These are phyloP conservation scores for Melipona beecheii DNA, from an alignment of 2,888 invertebrate species.

Conservation along the genomic window DNA sequence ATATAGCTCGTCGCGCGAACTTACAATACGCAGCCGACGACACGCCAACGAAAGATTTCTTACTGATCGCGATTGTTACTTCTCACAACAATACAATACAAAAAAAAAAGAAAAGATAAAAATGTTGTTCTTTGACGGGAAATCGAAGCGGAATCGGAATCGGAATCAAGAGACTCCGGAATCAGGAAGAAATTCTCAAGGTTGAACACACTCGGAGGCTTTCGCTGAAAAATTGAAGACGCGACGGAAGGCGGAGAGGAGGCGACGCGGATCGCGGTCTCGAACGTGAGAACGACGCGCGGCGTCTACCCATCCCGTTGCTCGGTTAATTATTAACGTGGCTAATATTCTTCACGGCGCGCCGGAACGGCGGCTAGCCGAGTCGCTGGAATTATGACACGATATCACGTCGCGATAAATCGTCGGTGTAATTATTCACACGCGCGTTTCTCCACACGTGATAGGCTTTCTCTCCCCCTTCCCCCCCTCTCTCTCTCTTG, in stretches of 20 bases:
- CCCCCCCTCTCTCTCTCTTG: background rate
- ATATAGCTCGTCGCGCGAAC: background rate
- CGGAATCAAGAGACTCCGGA: background rate
- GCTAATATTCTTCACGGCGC: conserved; percentile 66
- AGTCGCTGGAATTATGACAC: conserved; percentile 67
- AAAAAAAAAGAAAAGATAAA: too few relatives aligned
- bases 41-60: too few relatives aligned
- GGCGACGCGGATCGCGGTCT: conserved; percentile 2
- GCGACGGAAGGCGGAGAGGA: background rate
- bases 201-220: background rate
- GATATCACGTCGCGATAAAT: conserved; percentile 73
- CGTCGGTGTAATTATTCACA: conserved; percentile 67
- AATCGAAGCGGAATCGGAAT: background rate
- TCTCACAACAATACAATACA: too few relatives aligned
- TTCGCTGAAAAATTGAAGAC: background rate
- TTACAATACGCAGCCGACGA: background rate
- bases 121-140: too few relatives aligned
- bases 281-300: conserved; percentile 51
- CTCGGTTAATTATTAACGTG: conserved; percentile 68
- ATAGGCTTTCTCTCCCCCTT: background rate
- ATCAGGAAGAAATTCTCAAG: background rate
- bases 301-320: conserved; percentile 18
- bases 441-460: conserved; percentile 28
- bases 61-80: too few relatives aligned
- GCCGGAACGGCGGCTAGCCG: conserved; percentile 52